Evolutionary conservation across 1,140 invertebrate genomes (phyloP).

Genomic region (Cylas formicarius): DNA sequence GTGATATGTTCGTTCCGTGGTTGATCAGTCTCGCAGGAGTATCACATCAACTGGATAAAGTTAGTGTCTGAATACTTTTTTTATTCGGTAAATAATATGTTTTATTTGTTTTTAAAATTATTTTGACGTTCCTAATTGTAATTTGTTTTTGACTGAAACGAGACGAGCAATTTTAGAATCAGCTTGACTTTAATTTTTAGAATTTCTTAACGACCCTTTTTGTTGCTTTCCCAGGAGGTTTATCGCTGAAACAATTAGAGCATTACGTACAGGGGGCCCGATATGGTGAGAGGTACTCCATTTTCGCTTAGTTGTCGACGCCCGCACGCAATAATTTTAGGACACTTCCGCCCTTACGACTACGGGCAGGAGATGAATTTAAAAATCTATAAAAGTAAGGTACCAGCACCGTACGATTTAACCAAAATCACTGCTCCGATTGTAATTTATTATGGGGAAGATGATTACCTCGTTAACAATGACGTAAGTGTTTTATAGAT

Average conservation of each 20-base stretch:
- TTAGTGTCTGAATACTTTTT: no score
- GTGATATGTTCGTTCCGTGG: no score
- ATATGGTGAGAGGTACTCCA: constrained; percentile 4
- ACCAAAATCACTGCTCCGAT: constrained; percentile 19
- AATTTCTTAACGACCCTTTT: constrained; percentile 2
- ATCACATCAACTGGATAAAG: no score
- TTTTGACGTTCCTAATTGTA: no score
- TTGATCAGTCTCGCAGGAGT: no score
- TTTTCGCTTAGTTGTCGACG: no score
- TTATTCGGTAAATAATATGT: no score
- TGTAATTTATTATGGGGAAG: constrained; percentile 18
- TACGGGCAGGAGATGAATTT: constrained; percentile 40
- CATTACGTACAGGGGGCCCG: constrained; percentile 18
- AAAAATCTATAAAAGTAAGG: not conserved
- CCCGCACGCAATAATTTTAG: constrained; percentile 25
- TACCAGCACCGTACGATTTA: constrained; percentile 13
- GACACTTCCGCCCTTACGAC: constrained; percentile 56
- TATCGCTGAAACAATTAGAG: constrained; percentile 14
- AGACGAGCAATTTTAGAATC: no score
- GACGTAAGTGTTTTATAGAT: constrained; percentile 16
- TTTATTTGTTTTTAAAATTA: no score
- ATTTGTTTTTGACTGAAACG: no score
- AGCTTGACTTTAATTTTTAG: constrained; percentile 11
- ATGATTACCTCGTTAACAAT: constrained; percentile 26
- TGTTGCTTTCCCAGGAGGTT: constrained; percentile 11